phyloP scores from a whole-genome alignment of 2,888 invertebrate genomes.

The Ophion ellenae region DNA sequence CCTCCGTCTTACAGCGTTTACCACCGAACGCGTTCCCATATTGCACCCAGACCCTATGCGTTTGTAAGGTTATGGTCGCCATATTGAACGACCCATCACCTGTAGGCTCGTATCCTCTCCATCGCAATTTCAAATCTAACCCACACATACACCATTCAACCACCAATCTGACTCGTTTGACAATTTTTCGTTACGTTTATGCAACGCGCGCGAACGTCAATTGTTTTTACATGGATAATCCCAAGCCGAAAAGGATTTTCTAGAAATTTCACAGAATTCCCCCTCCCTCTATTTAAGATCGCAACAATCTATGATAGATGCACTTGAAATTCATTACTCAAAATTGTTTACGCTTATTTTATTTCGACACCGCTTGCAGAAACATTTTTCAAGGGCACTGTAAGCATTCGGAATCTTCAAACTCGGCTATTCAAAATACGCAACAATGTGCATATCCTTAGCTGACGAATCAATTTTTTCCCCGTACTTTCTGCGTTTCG shows the following conservation, averaged over 20 bases:
- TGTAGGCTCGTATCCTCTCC: slow-evolving; percentile 40
- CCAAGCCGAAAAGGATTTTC: neutral
- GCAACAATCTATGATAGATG: neutral
- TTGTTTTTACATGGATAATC: neutral
- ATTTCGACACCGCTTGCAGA: slow-evolving; percentile 30
- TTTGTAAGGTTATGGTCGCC: slow-evolving; percentile 79
- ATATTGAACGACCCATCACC: slow-evolving; percentile 73
- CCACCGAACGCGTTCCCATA: slow-evolving; percentile 62
- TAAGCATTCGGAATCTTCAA: slow-evolving; percentile 25
- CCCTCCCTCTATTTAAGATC: neutral
- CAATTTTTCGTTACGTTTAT: neutral
- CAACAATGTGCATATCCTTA: neutral
- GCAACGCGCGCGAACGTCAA: neutral
- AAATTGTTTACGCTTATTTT: neutral
- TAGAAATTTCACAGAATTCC: neutral
- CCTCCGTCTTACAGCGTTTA: slow-evolving; percentile 21
- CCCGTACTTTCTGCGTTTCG: neutral
- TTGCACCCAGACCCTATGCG: slow-evolving; percentile 60
- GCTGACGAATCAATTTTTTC: neutral
- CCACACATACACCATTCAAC: neutral
- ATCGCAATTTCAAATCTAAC: neutral
- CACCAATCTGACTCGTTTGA: neutral
- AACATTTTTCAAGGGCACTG: slow-evolving; percentile 45
- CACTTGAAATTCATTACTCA: neutral
- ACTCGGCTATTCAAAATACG: neutral